These are phyloP conservation scores for Callocephalon fimbriatum DNA, from an alignment of 2,113 vertebrate genomes.

Conservation along the genomic window DNA sequence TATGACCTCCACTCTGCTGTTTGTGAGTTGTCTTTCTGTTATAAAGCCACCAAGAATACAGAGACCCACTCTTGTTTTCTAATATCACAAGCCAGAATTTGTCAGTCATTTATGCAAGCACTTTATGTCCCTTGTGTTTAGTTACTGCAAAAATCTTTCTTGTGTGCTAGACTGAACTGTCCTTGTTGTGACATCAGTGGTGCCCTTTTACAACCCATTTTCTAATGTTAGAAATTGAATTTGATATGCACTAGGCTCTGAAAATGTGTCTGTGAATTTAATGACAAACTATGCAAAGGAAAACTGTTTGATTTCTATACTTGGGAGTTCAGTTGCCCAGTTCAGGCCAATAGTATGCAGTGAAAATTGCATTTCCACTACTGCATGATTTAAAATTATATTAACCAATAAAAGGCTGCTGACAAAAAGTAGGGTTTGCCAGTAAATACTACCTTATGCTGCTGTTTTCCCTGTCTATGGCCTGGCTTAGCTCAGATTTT, in stretches of 20 bases:
- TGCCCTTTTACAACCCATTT: not conserved
- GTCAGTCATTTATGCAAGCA: not conserved
- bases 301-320: not conserved
- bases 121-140: not conserved
- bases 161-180: not conserved
- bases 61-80: not conserved
- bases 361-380: constrained; percentile 8
- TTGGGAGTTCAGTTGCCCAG: not conserved
- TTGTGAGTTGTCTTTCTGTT: not conserved
- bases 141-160: not conserved
- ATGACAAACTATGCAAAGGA: not conserved
- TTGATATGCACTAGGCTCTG: not conserved
- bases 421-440: not conserved
- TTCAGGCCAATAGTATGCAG: not conserved
- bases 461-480: not conserved
- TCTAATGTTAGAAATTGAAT: not conserved
- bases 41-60: not conserved
- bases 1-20: not conserved
- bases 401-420: not conserved
- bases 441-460: not conserved
- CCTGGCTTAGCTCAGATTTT: not conserved
- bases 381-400: not conserved
- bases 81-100: not conserved
- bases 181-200: not conserved
- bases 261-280: not conserved